Base-by-base conservation (phyloP, 2,113 vertebrate species). In the Rhodinocichla rosea region DNA sequence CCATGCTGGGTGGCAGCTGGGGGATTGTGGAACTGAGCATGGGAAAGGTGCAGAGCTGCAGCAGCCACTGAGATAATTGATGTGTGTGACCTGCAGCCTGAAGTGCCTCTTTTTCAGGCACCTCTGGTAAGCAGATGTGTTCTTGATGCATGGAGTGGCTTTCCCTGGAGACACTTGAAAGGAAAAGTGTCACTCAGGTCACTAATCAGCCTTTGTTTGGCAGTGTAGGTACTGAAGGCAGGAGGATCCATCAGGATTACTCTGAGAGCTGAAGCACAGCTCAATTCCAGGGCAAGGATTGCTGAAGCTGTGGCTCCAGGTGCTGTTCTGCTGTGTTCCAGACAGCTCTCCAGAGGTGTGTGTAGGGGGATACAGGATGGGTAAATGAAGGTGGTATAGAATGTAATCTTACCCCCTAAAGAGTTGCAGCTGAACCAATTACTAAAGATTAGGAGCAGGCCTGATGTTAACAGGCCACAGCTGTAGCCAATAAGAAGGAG, bases 1-100 rank as follows among this genome's bases (percentile, higher is more conserved):
- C 14, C 0, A 0, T 21, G 32, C 32, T 65, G 47, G 44, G 6
- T 37, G 62, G 30, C 35, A 87, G 24, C 13, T 23, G 39, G 20
- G 33, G 40, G 18, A n/a, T 19, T 56, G 23, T 42, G 26, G 65
- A 71, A 21, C 1, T 65, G 71, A 50, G 47, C 28, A 3, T 3
- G 9, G 45, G 8, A 32, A 47, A 37, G 50, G 52, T 6, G 74
- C 45, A 35, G 65, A 64, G 9, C 17, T 63, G 10, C 33, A 21
- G 35, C 42, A 84, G 24, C 11, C 2, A 0, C 14, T 19, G 40
- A 37, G 52, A 10, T 68, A n/a, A 87, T 56, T 45, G 30, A 4
- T 79, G 4, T 9, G 7, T 50, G 33, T 28, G 37, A 87, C 23
- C 15, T 55, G 20, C 42, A 24, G 73, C 30, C 55, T 79, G 14